Evolutionary conservation across 2,113 vertebrate species (phyloP).

Genomic region (Nestor notabilis): DNA sequence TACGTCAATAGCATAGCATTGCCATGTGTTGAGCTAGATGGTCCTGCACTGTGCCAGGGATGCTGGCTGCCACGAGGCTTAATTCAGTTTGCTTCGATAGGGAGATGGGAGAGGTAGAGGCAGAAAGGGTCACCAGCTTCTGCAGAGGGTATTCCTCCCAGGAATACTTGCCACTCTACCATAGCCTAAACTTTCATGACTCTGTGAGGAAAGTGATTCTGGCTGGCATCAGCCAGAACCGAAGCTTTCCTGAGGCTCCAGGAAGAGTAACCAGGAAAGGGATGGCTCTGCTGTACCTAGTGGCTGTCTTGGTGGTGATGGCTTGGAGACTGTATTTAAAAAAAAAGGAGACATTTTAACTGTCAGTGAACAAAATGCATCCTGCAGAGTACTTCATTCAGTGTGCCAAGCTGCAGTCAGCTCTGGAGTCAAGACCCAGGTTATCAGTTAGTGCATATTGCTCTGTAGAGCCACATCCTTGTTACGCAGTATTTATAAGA

Average conservation of each 20-base stretch:
- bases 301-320: background rate
- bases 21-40: accelerated
- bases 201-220: too few relatives aligned
- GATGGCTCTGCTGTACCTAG: background rate
- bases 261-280: background rate
- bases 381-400: background rate
- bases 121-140: background rate
- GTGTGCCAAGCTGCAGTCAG: background rate
- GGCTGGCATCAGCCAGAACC: background rate
- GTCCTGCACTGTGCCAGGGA: background rate
- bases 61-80: background rate
- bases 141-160: background rate
- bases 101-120: background rate
- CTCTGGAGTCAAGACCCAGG: background rate
- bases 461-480: background rate
- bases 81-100: background rate
- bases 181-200: background rate
- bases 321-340: background rate
- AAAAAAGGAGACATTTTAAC: background rate
- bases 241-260: background rate
- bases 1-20: background rate
- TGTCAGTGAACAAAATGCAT: background rate
- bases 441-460: background rate
- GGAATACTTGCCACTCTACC: background rate
- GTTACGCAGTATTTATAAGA: background rate